Base-by-base conservation (phyloP, 2,113 vertebrate genomes). In the Trematomus loennbergii region DNA sequence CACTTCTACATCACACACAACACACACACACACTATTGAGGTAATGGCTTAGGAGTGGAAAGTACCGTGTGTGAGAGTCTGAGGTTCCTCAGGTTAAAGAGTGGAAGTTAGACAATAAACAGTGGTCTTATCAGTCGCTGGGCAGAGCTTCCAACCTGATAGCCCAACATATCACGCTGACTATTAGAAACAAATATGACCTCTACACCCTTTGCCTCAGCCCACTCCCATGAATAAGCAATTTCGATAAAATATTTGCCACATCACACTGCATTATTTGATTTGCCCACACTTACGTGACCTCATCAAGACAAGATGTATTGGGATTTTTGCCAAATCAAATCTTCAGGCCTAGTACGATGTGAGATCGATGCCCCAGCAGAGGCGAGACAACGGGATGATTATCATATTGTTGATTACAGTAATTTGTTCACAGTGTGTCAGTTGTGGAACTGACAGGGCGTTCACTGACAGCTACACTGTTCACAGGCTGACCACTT, bases 101-200 rank as follows among this genome's bases (percentile, higher is more conserved):
- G 82, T 92, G 91, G 92, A 92, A 91, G 92, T 92, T 25, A 80
- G 88, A 93, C 92, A 94, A 94, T 93, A 92, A 92, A 90, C 92
- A 89, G 81, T 78, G 66, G 89, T 63, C 92, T 94, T 94, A 94
- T 94, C 93, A 88, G 89, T 73, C 76, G 72, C 79, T 9, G 55
- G 85, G 65, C 92, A 92, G 91, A 88, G 93, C 85, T 91, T 93
- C 90, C 91, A 90, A 89, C 76, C 88, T 75, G 81, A 88, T 76
- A 87, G 86, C 72, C 70, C 68, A 50, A 73, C 85, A 75, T 80
- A 81, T 87, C 88, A 75, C 84, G 66, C 58, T 18, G 53, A 65
- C 87, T 83, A 87, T 80, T 86, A 82, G 80, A 84, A 89, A 92
- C 82, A 91, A 87, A 91, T 82, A 78, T 76, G 85, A 90, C 87